Conservation (phyloP, 1,140 invertebrate species). For the Camponotus vicinus region DNA sequence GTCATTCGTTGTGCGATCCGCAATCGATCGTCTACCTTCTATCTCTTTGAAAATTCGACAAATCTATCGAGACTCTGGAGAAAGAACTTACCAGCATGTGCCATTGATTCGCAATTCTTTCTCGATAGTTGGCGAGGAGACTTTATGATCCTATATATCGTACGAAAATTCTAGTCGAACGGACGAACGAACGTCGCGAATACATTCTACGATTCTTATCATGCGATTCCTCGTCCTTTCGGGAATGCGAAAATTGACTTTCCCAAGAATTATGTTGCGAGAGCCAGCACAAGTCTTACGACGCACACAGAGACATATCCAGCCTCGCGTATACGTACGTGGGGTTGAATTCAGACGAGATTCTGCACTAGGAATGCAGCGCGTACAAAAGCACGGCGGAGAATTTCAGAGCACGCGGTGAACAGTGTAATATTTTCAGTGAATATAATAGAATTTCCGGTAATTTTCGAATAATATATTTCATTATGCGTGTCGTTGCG, state of each 20-base stretch:
- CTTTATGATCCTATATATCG: slow-evolving; percentile 59
- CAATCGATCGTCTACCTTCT: slow-evolving; percentile 15
- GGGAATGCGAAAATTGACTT: slow-evolving; percentile 64
- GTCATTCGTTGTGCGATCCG: neutral
- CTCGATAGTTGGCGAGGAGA: slow-evolving; percentile 8
- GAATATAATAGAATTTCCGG: slow-evolving; percentile 25
- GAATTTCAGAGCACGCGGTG: slow-evolving; percentile 3
- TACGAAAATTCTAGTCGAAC: slow-evolving; percentile 47
- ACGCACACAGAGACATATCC: neutral
- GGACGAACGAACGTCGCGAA: slow-evolving; percentile 60
- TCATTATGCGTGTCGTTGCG: neutral
- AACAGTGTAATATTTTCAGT: slow-evolving; percentile 33
- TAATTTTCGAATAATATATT: slow-evolving; percentile 41
- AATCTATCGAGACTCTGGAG: slow-evolving; percentile 50
- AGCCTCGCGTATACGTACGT: slow-evolving; percentile 36
- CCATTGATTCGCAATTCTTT: slow-evolving; percentile 55
- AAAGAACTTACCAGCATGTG: slow-evolving; percentile 48
- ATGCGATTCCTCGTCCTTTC: slow-evolving; percentile 45
- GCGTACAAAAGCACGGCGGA: slow-evolving; percentile 16
- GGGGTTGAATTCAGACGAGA: slow-evolving; percentile 36
- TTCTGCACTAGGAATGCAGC: slow-evolving; percentile 44
- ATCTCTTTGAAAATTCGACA: slow-evolving; percentile 37
- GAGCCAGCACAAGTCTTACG: neutral
- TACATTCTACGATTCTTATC: slow-evolving; percentile 63
- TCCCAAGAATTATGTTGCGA: slow-evolving; percentile 54